These are phyloP conservation scores for Sebastes reedi DNA, from an alignment of 2,797 vertebrate species.

Conservation along the genomic window DNA sequence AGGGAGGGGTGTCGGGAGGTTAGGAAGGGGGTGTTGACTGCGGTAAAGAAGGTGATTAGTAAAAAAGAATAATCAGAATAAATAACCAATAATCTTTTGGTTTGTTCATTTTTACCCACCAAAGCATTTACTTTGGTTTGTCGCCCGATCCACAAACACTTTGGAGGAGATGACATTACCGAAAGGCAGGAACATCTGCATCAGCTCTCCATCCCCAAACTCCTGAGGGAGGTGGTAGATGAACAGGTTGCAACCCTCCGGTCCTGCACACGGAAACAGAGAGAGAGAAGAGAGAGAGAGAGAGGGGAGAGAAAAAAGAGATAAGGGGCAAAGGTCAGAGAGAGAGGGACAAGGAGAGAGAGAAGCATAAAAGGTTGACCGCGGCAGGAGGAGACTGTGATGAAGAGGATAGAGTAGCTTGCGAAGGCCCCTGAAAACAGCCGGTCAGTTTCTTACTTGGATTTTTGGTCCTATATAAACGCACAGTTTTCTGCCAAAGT, in stretches of 20 bases:
- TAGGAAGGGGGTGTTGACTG: slow-evolving; percentile 67
- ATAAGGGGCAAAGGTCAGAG: slow-evolving; percentile 36
- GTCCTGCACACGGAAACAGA: slow-evolving; percentile 85
- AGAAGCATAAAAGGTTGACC: neutral
- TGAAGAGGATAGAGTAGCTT: neutral
- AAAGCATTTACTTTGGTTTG: slow-evolving; percentile 99
- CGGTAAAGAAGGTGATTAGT: slow-evolving; percentile 82
- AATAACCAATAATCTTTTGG: slow-evolving; percentile 83
- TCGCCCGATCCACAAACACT: slow-evolving; percentile 99
- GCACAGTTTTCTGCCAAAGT: neutral
- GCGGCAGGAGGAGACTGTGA: neutral
- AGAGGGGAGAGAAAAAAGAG: slow-evolving; percentile 33
- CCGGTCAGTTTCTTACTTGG: neutral
- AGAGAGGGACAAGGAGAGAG: slow-evolving; percentile 15
- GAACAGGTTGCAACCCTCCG: slow-evolving; percentile 99
- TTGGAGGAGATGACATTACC: slow-evolving; percentile 99
- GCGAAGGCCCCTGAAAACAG: neutral
- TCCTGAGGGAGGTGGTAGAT: slow-evolving; percentile 99
- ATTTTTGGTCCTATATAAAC: neutral
- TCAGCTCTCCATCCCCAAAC: slow-evolving; percentile 99
- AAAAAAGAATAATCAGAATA: slow-evolving; percentile 78
- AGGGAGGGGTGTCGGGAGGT: slow-evolving; percentile 47
- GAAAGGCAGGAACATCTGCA: slow-evolving; percentile 99
- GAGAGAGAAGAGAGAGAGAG: slow-evolving; percentile 46
- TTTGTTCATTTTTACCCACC: slow-evolving; percentile 95